phyloP scores from a whole-genome alignment of 2,113 vertebrate genomes.

The Corvus cornix region DNA sequence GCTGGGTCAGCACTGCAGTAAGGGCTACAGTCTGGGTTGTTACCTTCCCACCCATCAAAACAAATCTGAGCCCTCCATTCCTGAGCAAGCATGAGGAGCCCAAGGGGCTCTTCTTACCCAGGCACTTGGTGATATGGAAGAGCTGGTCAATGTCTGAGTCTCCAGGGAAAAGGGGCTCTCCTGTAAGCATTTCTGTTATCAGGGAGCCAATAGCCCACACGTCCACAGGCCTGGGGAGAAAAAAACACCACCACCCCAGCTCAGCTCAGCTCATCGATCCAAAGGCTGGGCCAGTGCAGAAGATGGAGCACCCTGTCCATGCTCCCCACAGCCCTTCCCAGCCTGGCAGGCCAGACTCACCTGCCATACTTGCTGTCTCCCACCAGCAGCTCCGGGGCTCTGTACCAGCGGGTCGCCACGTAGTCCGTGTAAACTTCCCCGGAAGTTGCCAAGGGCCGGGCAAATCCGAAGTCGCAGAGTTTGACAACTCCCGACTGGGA shows the following conservation, averaged over 20 bases:
- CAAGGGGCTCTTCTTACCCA: conserved; percentile 67
- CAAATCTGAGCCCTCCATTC: neutral
- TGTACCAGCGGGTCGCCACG: conserved; percentile 90
- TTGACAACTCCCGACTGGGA: conserved; percentile 87
- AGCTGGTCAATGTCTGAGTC: conserved; percentile 93
- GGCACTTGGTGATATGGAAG: conserved; percentile 84
- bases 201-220: conserved; percentile 89
- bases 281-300: neutral
- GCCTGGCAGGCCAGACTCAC: conserved; percentile 53
- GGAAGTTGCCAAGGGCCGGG: conserved; percentile 77
- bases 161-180: conserved; percentile 87
- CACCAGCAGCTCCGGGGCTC: conserved; percentile 89
- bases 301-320: fast-evolving
- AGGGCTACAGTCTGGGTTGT: neutral
- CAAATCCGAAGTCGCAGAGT: conserved; percentile 92
- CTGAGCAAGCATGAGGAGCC: neutral
- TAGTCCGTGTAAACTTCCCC: conserved; percentile 88
- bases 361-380: conserved; percentile 89
- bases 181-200: conserved; percentile 86
- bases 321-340: neutral
- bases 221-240: conserved; percentile 83
- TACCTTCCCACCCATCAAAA: neutral
- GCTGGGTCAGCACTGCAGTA: neutral
- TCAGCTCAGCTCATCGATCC: neutral
- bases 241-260: neutral